phyloP scores from a whole-genome alignment of 2,797 vertebrate species.

The Meriones psammophilus region DNA sequence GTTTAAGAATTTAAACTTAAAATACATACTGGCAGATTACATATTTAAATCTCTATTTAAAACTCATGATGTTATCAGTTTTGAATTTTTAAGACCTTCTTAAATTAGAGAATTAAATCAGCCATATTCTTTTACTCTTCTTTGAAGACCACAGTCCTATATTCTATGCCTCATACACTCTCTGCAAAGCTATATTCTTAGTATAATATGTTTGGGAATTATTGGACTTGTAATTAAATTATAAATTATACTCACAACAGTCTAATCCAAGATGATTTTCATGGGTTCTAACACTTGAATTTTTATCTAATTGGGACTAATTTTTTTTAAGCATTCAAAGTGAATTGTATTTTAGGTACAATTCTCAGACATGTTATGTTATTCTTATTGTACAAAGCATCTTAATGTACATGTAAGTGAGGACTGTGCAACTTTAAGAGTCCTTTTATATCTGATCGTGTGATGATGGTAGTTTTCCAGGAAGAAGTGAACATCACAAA shows the following conservation, averaged over 20 bases:
- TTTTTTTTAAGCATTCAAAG: not conserved
- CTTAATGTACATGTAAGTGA: not conserved
- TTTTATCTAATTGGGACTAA: constrained; percentile 36
- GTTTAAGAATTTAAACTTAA: constrained; percentile 68
- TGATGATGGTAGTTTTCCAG: not conserved
- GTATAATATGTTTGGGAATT: not conserved
- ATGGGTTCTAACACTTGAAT: not conserved
- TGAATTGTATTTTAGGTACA: constrained; percentile 31
- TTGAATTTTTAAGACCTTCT: constrained; percentile 20
- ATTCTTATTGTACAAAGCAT: not conserved
- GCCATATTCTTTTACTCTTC: not conserved
- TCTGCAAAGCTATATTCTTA: constrained; percentile 40
- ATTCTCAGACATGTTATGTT: not conserved
- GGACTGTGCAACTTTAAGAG: accelerated
- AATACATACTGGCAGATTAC: constrained; percentile 45
- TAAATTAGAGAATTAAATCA: not conserved
- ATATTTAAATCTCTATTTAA: constrained; percentile 67
- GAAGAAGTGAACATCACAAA: constrained; percentile 17
- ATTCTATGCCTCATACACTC: constrained; percentile 16
- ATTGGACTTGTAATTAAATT: constrained; percentile 40
- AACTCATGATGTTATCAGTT: constrained; percentile 23
- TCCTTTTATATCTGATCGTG: not conserved
- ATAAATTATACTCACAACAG: constrained; percentile 53
- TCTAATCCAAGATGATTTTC: constrained; percentile 38
- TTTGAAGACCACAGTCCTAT: not conserved